Conservation (phyloP, 2,888 invertebrate species). For the Magallana nippona region DNA sequence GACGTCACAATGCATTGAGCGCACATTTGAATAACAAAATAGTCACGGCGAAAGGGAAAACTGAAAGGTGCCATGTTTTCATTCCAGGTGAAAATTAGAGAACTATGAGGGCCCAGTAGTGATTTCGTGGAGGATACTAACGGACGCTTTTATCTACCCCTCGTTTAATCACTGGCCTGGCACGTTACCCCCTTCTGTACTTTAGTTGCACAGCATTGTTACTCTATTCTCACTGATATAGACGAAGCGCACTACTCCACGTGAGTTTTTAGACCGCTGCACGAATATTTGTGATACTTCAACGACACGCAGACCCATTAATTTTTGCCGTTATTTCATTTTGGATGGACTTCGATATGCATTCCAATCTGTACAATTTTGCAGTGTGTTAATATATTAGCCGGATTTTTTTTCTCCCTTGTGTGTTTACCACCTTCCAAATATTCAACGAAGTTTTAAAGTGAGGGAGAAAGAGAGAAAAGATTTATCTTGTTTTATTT, state of each 20-base stretch:
- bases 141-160: constrained; percentile 25
- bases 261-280: constrained; percentile 8
- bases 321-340: background rate
- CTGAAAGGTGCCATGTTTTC: constrained; percentile 25
- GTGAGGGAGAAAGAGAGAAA: too few relatives aligned
- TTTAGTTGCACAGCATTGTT: constrained; percentile 20
- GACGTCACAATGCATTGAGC: constrained; percentile 59
- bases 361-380: background rate
- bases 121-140: constrained; percentile 2
- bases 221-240: constrained; percentile 17
- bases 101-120: constrained; percentile 2
- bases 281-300: constrained; percentile 7
- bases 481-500: constrained; percentile 15
- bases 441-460: background rate
- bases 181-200: background rate
- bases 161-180: constrained; percentile 26
- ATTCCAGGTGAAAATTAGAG: constrained; percentile 26
- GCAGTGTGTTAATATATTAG: background rate
- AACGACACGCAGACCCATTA: background rate
- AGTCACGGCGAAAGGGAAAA: constrained; percentile 50
- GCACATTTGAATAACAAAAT: constrained; percentile 64
- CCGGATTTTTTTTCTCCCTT: too few relatives aligned
- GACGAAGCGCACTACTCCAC: constrained; percentile 24
- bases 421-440: background rate
- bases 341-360: constrained; percentile 19